Conservation (phyloP, 2,888 invertebrate genomes). For the Diaphora mendica region DNA sequence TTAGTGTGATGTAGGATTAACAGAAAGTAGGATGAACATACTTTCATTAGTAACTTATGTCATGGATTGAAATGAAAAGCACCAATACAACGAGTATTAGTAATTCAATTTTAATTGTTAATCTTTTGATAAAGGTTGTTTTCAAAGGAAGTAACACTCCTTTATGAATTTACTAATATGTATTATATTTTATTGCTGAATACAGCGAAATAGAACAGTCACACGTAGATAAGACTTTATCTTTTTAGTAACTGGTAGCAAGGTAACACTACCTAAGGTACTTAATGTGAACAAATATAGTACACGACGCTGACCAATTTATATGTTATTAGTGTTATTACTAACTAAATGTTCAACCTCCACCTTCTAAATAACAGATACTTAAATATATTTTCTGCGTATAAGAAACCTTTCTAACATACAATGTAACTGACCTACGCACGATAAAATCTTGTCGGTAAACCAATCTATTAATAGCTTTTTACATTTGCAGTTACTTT, state of each 20-base stretch:
- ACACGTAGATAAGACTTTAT: not conserved
- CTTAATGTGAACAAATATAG: not conserved
- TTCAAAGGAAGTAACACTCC: not conserved
- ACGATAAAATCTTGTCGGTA: conserved; percentile 47
- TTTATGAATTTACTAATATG: not conserved
- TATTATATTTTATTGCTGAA: not conserved
- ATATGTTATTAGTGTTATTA: not conserved
- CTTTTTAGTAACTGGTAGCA: conserved; percentile 1
- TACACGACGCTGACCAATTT: not conserved
- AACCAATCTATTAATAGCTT: conserved; percentile 39
- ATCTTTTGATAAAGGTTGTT: not conserved
- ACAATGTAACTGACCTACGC: conserved; percentile 53
- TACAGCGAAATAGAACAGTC: not conserved
- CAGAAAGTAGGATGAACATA: not conserved
- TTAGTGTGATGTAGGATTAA: no score
- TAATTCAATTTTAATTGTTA: not conserved
- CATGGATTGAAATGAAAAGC: not conserved
- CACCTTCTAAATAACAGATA: not conserved
- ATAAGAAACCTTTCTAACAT: conserved; percentile 21
- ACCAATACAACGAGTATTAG: not conserved
- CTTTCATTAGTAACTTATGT: not conserved
- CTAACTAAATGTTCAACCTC: not conserved
- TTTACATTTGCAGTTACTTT: conserved; percentile 41
- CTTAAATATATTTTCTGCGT: not conserved
- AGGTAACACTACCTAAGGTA: not conserved